These are phyloP conservation scores for Radopholus similis DNA, from an alignment of 1,140 invertebrate genomes.

Conservation along the genomic window DNA sequence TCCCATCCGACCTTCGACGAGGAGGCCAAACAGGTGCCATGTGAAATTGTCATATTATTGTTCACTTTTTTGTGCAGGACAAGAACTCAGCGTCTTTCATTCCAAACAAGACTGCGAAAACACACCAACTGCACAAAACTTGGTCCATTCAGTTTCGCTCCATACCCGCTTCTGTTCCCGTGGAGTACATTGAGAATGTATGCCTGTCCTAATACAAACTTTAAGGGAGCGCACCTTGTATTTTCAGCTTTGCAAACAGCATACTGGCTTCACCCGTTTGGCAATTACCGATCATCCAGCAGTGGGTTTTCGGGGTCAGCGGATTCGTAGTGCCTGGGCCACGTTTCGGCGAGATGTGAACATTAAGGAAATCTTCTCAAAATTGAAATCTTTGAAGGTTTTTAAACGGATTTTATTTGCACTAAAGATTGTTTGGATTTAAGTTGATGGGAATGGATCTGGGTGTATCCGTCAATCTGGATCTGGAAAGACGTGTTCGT, in stretches of 20 bases:
- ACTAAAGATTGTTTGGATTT: slow-evolving; percentile 31
- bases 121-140: slow-evolving; percentile 76
- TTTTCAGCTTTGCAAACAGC: slow-evolving; percentile 84
- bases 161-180: slow-evolving; percentile 87
- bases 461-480: slow-evolving; percentile 86
- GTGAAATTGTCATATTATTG: too few species aligned
- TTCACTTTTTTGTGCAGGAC: too few species aligned
- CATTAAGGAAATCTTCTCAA: slow-evolving; percentile 99
- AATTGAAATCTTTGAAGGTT: slow-evolving; percentile 87
- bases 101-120: too few species aligned
- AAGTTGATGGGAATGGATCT: slow-evolving; percentile 84
- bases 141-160: slow-evolving; percentile 93
- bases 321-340: slow-evolving; percentile 89
- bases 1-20: slow-evolving; percentile 96
- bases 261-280: slow-evolving; percentile 89
- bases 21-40: too few species aligned
- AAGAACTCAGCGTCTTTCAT: too few species aligned
- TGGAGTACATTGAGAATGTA: slow-evolving; percentile 89
- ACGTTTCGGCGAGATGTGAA: slow-evolving; percentile 93
- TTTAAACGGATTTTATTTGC: slow-evolving; percentile 22
- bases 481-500: slow-evolving; percentile 83
- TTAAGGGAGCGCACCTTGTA: too few species aligned
- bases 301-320: background rate
- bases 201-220: slow-evolving; percentile 57
- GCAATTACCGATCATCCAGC: slow-evolving; percentile 89